Percentiles rank a stretch among this genome's conserved stretches.
phyloP scores from a whole-genome alignment of 2,888 invertebrate species.

The Dusona sp. region DNA sequence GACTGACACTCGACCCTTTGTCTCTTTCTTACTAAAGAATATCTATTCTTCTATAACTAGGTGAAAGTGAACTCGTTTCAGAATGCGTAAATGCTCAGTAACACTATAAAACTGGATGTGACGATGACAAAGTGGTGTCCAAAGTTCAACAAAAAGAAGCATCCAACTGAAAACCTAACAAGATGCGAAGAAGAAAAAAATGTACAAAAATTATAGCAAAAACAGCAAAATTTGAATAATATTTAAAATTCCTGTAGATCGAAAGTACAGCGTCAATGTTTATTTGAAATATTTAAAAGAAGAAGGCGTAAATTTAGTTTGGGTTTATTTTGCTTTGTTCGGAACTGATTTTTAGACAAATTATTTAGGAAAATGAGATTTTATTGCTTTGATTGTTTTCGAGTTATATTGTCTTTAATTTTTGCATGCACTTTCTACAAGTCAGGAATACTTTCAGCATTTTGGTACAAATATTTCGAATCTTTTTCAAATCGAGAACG shows the following conservation, averaged over 20 bases:
- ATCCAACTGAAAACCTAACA: neutral
- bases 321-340: neutral
- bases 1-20: slow-evolving; percentile 43
- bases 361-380: neutral
- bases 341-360: neutral
- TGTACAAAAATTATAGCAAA: no score
- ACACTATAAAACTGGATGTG: neutral
- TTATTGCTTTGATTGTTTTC: neutral
- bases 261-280: no score
- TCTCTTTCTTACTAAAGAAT: slow-evolving; percentile 8
- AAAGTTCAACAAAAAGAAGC: neutral
- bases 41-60: neutral
- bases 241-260: no score
- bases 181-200: neutral
- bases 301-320: neutral
- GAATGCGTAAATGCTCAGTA: neutral
- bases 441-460: neutral
- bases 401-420: no score
- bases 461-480: neutral
- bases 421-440: neutral
- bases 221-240: no score
- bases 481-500: neutral
- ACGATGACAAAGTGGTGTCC: neutral
- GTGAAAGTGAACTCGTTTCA: neutral
- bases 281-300: neutral